These are phyloP conservation scores for Tenthredo scrophulariae DNA, from an alignment of 2,888 invertebrate genomes.

Conservation along the genomic window DNA sequence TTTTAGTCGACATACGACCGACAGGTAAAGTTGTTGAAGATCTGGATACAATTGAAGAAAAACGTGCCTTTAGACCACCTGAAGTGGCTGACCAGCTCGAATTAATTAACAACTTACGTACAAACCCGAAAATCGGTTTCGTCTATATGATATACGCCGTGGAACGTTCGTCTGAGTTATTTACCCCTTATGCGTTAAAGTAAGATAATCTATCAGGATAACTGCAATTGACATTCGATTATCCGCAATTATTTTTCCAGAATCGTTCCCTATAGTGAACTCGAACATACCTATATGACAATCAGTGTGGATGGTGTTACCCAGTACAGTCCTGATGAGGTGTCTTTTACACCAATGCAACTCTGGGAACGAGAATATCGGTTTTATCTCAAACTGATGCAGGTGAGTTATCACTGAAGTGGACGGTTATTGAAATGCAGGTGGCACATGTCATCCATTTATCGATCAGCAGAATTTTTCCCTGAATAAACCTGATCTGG, in stretches of 20 bases:
- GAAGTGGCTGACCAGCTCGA: slow-evolving; percentile 77
- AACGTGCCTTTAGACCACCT: slow-evolving; percentile 52
- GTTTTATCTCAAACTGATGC: slow-evolving; percentile 88
- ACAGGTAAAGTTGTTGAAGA: slow-evolving; percentile 55
- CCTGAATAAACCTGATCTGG: background rate
- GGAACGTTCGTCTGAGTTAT: slow-evolving; percentile 86
- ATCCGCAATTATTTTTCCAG: slow-evolving; percentile 76
- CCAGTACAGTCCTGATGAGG: slow-evolving; percentile 86
- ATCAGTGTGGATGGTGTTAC: slow-evolving; percentile 91
- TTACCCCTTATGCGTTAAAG: slow-evolving; percentile 88
- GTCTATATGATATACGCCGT: slow-evolving; percentile 89
- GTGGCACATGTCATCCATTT: background rate
- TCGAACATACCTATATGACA: slow-evolving; percentile 87
- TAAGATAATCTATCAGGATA: slow-evolving; percentile 74
- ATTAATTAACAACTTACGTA: slow-evolving; percentile 80
- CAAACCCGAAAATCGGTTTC: slow-evolving; percentile 83
- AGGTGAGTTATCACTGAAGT: slow-evolving; percentile 77
- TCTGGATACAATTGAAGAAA: background rate
- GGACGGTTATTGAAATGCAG: background rate
- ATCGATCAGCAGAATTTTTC: background rate
- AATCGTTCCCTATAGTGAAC: slow-evolving; percentile 86
- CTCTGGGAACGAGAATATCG: slow-evolving; percentile 92
- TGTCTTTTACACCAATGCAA: slow-evolving; percentile 88
- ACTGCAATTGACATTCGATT: background rate
- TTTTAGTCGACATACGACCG: slow-evolving; percentile 55